Percentiles rank a stretch among this genome's conserved stretches.
These are phyloP conservation scores for Tenthredo livida DNA, from an alignment of 2,888 invertebrate genomes.

Conservation along the genomic window DNA sequence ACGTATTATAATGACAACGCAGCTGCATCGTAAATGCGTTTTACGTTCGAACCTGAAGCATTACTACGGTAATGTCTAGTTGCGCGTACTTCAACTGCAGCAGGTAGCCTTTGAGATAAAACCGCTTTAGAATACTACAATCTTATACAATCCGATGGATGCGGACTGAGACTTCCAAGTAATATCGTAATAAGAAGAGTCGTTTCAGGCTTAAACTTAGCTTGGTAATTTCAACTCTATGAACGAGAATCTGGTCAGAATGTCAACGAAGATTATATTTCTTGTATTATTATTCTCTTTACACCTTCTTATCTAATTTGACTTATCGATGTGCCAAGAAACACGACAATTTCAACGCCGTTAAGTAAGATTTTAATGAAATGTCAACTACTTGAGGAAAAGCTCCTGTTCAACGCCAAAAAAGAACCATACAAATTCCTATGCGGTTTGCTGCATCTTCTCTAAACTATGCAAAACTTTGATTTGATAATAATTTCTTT, in stretches of 20 bases:
- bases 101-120: slow-evolving; percentile 35
- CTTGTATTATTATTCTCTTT: neutral
- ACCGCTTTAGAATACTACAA: slow-evolving; percentile 29
- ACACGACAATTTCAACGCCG: neutral
- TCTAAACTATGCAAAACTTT: neutral
- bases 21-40: slow-evolving; percentile 77
- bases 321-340: neutral
- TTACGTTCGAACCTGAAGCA: slow-evolving; percentile 75
- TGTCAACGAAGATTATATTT: neutral
- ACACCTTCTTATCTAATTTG: neutral
- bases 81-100: slow-evolving; percentile 9
- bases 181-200: neutral
- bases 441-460: neutral
- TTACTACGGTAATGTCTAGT: slow-evolving; percentile 36
- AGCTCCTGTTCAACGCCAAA: neutral
- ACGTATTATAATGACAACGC: slow-evolving; percentile 75
- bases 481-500: neutral
- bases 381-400: neutral
- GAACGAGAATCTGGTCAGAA: neutral
- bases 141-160: slow-evolving; percentile 8
- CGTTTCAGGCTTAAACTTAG: neutral
- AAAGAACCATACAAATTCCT: neutral
- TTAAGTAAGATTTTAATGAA: neutral
- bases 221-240: neutral
- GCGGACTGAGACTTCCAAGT: neutral